Percentiles rank a stretch among this genome's conserved stretches.
Conservation (phyloP, 2,888 invertebrate genomes). For the Sthenelais limicola region DNA sequence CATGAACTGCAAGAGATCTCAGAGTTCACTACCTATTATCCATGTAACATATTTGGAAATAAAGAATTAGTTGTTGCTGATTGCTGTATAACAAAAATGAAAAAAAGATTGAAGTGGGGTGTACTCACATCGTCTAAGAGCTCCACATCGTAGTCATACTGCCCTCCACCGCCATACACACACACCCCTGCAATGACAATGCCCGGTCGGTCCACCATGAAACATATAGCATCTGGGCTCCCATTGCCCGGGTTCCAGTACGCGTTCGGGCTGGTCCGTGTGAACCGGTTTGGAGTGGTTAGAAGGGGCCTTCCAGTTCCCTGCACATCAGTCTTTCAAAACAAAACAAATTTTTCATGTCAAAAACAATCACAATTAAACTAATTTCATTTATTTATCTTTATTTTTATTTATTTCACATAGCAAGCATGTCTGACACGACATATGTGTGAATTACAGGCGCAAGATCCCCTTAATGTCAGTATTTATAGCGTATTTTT, state of each 20-base stretch:
- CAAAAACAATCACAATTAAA: too few species aligned
- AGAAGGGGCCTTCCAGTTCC: constrained; percentile 85
- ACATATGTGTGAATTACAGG: too few species aligned
- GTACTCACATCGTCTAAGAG: constrained; percentile 77
- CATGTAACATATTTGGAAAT: too few species aligned
- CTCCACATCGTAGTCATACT: constrained; percentile 92
- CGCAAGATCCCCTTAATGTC: too few species aligned
- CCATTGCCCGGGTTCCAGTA: constrained; percentile 98
- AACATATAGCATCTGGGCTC: constrained; percentile 95
- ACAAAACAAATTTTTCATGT: too few species aligned
- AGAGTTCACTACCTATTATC: too few species aligned
- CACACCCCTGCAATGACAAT: constrained; percentile 91
- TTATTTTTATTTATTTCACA: too few species aligned
- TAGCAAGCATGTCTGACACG: too few species aligned
- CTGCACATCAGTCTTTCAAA: constrained; percentile 82
- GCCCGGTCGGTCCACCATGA: constrained; percentile 91
- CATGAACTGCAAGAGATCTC: too few species aligned
- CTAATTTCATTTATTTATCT: too few species aligned
- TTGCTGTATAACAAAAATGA: not conserved
- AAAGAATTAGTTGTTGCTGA: not conserved
- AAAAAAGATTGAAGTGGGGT: too few species aligned
- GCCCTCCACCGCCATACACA: constrained; percentile 90
- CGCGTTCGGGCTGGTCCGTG: constrained; percentile 88
- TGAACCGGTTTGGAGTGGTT: constrained; percentile 91
- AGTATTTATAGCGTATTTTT: too few species aligned